Evolutionary conservation across 2,888 invertebrate species (phyloP), one percentile per base, ranked within the genome.

Genomic region (Ornithoptera alexandrae): DNA sequence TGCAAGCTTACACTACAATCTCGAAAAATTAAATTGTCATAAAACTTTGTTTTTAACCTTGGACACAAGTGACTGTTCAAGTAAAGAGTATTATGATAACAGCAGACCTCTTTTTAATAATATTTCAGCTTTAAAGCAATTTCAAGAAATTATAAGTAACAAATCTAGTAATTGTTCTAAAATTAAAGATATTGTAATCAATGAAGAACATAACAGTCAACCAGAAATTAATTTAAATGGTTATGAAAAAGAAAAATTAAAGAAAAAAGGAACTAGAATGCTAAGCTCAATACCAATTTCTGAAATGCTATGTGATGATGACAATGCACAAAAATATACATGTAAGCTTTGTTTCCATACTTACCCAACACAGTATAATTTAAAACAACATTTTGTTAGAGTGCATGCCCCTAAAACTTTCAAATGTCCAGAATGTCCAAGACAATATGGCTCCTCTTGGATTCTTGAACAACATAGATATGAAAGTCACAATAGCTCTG

Each of bases 291-390:
- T 50, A 18, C 24, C 62, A 63, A 17, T 63, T 17, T 22, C 50
- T 15, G 53, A 63, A 22, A 63, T 63, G 17, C 30, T 63, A 24
- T 50, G 18, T 53, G 24, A 63, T 50, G 22, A 18, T 5, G 46
- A 63, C 17, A 22, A 63, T 53, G 8, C 17, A 24, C 5, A 63
- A n/a, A 53, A 50, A 18, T 50, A 18, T 50, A 63, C 46, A 63
- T 63, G 62, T 50, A 63, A 63, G 50, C 22, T 63, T 63, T 63
- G 62, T 62, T 46, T 62, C 15, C 62, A 62, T 42, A 46, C 46
- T 46, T 62, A 62, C 2, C 62, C 42, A 12, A 46, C 62, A 22
- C 20, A n/a, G 53, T 63, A 63, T 53, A 63, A 63, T 30, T 63
- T 53, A 30, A 63, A 50, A 53, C 62, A 24, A 53, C 62, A 63